Evolutionary conservation across 2,888 invertebrate species (phyloP), one percentile per base, ranked within the genome.

Genomic region (Neuroscelio doddi): DNA sequence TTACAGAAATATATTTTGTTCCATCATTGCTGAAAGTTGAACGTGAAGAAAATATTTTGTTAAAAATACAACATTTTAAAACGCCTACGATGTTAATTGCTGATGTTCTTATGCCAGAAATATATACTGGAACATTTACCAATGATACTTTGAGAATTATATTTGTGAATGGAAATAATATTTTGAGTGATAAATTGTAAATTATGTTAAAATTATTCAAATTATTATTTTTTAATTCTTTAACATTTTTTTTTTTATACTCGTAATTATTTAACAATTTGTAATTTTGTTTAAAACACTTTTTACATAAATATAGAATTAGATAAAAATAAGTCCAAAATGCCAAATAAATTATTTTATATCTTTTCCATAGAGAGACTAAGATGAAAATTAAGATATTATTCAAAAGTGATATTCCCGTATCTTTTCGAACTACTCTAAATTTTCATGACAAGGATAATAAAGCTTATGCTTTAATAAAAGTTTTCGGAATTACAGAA

Each of bases 11-110:
- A 16, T 81, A 75, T 45, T 78, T 86, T 12, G 69, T 71, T 15
- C 82, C 85, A 0, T 73, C 84, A 8, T 80, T 81, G 0, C 51
- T 85, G 8, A 71, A 63, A 27, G 68, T 71, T 2, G 45, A 62
- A 16, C 52, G 68, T 1, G 75, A 79, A 24, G 65, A 72, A 34
- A 69, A 24, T 14, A 66, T 84, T 1, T 45, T 16, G 0, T 30
- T 84, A 9, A 58, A 38, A 7, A 55, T 69, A 0, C 47, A 12
- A 1, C 16, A 73, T 38, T 76, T 73, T n/a, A 30, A 52, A 2
- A 64, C 51, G 15, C n/a, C 47, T 3, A 15, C 69, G 0, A 44
- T 44, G 8, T 65, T 81, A 2, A 7, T 39, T n/a, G 49, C 64
- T 16, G 53, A 68, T 10, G 47, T 74, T 5, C 27, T 51, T 4